Conservation (phyloP, 2,888 invertebrate species). For the Petrolisthes cinctipes region DNA sequence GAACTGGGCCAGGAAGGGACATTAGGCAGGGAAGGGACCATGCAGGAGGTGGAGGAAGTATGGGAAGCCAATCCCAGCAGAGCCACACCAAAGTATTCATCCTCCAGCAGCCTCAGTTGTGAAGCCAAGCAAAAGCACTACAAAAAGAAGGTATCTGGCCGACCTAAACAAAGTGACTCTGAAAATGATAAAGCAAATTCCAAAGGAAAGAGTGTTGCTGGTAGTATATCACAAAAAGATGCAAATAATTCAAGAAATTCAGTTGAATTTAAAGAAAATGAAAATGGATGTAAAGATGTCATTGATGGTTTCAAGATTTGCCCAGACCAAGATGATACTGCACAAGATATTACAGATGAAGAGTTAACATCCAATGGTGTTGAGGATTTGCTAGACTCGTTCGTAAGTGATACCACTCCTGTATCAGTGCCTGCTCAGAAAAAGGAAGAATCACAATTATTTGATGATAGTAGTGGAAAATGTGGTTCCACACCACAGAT, state of each 20-base stretch:
- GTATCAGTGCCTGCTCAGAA: neutral
- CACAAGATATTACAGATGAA: constrained; percentile 28
- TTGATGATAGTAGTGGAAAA: neutral
- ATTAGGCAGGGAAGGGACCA: constrained; percentile 67
- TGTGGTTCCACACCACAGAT: neutral
- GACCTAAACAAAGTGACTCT: neutral
- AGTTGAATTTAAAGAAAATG: neutral
- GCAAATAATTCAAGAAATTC: neutral
- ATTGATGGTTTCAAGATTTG: constrained; percentile 3
- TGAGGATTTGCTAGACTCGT: constrained; percentile 18
- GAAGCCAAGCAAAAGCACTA: constrained; percentile 8
- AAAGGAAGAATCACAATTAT: neutral
- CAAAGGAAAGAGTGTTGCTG: neutral
- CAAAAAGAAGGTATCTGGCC: neutral
- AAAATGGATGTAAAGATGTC: neutral
- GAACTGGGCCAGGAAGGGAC: constrained; percentile 64
- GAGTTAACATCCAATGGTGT: constrained; percentile 29
- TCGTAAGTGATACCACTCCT: neutral
- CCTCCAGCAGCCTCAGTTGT: constrained; percentile 26
- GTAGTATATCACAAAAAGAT: neutral
- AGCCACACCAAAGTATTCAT: constrained; percentile 17
- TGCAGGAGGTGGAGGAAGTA: constrained; percentile 67
- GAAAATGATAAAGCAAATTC: neutral
- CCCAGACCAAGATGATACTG: constrained; percentile 16
- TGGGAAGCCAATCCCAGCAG: constrained; percentile 67